These are phyloP conservation scores for Carposina sasakii DNA, from an alignment of 1,140 invertebrate species.

Conservation along the genomic window DNA sequence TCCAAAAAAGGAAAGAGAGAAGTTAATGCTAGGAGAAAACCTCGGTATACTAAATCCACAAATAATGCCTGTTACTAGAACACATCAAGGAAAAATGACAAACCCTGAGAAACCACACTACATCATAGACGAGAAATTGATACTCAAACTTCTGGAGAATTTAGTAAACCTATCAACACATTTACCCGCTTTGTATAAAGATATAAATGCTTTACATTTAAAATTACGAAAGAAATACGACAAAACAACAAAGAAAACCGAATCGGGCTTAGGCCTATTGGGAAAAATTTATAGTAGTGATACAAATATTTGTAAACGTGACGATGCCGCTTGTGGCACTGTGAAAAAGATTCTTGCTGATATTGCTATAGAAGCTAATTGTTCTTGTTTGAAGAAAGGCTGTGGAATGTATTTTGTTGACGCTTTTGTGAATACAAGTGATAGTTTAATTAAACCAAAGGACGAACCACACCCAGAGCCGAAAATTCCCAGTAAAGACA, in stretches of 20 bases:
- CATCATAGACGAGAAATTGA: constrained; percentile 49
- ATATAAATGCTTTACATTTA: constrained; percentile 40
- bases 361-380: no score
- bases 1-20: no score
- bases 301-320: no score
- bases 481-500: no score
- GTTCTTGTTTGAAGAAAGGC: no score
- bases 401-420: no score
- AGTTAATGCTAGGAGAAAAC: no score
- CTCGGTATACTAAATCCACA: constrained; percentile 3
- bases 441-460: no score
- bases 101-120: constrained; percentile 22
- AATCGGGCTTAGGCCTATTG: constrained; percentile 33
- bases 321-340: neutral
- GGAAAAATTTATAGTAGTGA: constrained; percentile 51
- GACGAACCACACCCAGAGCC: no score
- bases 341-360: no score
- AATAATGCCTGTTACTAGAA: no score
- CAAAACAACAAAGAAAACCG: constrained; percentile 12
- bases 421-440: no score
- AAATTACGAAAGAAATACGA: constrained; percentile 43
- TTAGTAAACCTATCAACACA: constrained; percentile 39
- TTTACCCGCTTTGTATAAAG: constrained; percentile 41
- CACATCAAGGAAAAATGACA: constrained; percentile 4
- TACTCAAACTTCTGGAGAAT: constrained; percentile 46